phyloP scores from a whole-genome alignment of 2,113 vertebrate genomes.

The Cavia aperea region DNA sequence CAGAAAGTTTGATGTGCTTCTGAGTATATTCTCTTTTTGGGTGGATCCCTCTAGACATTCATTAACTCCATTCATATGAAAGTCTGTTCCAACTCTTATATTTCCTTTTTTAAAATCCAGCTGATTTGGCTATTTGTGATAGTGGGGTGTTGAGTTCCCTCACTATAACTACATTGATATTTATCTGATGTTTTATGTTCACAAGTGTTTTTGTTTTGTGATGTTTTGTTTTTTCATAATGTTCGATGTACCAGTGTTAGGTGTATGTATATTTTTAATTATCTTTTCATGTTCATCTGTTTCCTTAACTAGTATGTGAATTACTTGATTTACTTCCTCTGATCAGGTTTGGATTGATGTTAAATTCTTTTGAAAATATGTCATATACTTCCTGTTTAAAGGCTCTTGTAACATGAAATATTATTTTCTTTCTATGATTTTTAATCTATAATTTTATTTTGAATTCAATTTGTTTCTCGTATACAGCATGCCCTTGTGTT shows the following conservation, averaged over 20 bases:
- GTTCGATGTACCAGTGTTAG: background rate
- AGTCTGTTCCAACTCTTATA: background rate
- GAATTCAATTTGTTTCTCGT: background rate
- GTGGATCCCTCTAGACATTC: background rate
- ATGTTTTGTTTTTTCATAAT: background rate
- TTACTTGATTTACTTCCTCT: background rate
- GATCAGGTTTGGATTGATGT: background rate
- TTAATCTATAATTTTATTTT: background rate
- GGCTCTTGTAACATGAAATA: background rate
- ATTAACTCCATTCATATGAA: background rate
- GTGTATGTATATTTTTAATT: background rate
- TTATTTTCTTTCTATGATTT: background rate
- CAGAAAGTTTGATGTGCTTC: background rate
- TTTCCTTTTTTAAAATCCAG: background rate
- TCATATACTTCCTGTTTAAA: background rate
- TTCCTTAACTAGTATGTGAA: background rate
- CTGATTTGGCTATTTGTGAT: background rate
- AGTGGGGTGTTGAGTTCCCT: background rate
- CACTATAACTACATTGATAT: background rate
- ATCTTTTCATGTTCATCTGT: background rate
- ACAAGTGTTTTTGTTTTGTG: background rate
- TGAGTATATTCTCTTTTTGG: background rate
- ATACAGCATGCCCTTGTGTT: background rate
- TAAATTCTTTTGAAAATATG: background rate
- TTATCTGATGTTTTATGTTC: background rate